Evolutionary conservation across 1,140 invertebrate genomes (phyloP).

Genomic region (Aphaenogaster floridana): DNA sequence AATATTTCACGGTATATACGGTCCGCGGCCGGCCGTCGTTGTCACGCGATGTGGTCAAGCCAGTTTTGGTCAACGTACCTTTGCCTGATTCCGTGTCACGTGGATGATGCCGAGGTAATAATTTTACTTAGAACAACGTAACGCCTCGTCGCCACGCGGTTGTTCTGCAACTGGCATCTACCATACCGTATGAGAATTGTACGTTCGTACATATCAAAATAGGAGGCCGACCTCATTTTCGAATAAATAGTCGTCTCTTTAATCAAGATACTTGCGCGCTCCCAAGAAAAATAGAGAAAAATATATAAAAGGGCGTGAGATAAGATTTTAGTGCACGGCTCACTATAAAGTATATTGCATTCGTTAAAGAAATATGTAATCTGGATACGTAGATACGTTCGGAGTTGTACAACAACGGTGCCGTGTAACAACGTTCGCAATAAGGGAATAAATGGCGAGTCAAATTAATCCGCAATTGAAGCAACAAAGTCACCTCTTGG

Average conservation of each 20-base stretch:
- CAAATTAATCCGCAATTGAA: slow-evolving; percentile 73
- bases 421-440: slow-evolving; percentile 4
- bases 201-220: slow-evolving; percentile 43
- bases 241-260: slow-evolving; percentile 40
- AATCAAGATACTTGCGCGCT: slow-evolving; percentile 40
- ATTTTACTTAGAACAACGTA: slow-evolving; percentile 63
- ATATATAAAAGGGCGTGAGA: not conserved
- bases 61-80: slow-evolving; percentile 74
- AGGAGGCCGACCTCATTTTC: slow-evolving; percentile 30
- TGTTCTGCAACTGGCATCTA: slow-evolving; percentile 31
- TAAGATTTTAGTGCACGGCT: not conserved
- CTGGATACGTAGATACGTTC: not conserved
- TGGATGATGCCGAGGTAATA: slow-evolving; percentile 58
- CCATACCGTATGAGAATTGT: slow-evolving; percentile 11
- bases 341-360: not conserved
- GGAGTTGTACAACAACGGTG: slow-evolving; percentile 4
- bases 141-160: slow-evolving; percentile 52
- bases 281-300: slow-evolving; percentile 11
- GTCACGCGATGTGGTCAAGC: slow-evolving; percentile 76
- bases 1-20: slow-evolving; percentile 77
- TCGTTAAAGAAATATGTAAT: not conserved
- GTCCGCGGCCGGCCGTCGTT: slow-evolving; percentile 57
- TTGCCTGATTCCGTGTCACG: slow-evolving; percentile 62
- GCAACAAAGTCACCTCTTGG: slow-evolving; percentile 9
- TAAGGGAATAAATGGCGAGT: slow-evolving; percentile 51